A percentile compares a stretch with the other conserved stretches of the same genome.
Conservation (phyloP, 1,140 invertebrate species). For the Leucophenga varia region DNA sequence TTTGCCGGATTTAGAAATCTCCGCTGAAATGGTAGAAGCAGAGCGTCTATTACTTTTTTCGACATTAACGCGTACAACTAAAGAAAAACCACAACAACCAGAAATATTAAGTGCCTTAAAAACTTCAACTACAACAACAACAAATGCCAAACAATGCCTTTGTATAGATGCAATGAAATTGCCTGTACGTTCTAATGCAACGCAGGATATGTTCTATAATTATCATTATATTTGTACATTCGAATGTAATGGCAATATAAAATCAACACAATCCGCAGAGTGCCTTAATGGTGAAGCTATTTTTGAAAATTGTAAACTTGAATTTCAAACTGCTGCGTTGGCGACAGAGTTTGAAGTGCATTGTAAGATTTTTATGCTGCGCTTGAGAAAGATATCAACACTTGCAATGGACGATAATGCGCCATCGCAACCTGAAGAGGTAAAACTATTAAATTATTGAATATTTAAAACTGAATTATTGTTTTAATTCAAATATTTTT, state of each 20-base stretch:
- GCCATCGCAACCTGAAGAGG: too few species aligned
- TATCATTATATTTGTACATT: constrained; percentile 52
- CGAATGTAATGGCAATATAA: constrained; percentile 36
- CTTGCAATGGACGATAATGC: constrained; percentile 34
- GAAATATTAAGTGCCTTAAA: too few species aligned
- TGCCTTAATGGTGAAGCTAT: constrained; percentile 36
- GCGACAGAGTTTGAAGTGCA: constrained; percentile 28
- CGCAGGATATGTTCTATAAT: constrained; percentile 48
- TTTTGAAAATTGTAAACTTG: constrained; percentile 43
- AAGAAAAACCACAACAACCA: constrained; percentile 1
- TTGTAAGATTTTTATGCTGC: constrained; percentile 48
- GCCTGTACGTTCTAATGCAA: constrained; percentile 34
- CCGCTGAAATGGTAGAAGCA: constrained; percentile 49
- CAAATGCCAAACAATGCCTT: constrained; percentile 19
- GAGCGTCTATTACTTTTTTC: constrained; percentile 44
- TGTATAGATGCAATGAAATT: constrained; percentile 38
- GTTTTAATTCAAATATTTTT: too few species aligned
- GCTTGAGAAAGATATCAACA: constrained; percentile 45
- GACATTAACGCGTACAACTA: constrained; percentile 18
- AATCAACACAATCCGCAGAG: constrained; percentile 50
- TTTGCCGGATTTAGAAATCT: constrained; percentile 45
- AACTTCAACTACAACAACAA: neutral
- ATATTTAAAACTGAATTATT: too few species aligned
- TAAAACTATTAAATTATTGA: too few species aligned
- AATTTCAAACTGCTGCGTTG: constrained; percentile 26